Conservation (phyloP, 2,888 invertebrate genomes). For the Eupithecia abbreviata region DNA sequence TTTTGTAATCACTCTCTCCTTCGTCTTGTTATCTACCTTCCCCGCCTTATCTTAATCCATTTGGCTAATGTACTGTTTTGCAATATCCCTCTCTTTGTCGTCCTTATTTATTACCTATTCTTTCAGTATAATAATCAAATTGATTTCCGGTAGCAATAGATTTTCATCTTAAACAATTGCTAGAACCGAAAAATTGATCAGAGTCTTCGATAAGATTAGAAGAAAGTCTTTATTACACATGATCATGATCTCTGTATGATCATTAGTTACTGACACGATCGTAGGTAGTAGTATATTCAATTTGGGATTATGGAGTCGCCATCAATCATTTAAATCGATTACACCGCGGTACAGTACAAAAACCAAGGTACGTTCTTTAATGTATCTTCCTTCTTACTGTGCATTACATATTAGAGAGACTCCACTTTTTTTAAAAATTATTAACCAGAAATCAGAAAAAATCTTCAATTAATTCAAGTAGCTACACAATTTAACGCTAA, state of each 20-base stretch:
- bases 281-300: conserved; percentile 52
- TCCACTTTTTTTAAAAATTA: background rate
- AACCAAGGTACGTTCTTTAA: conserved; percentile 14
- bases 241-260: conserved; percentile 43
- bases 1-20: background rate
- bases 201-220: conserved; percentile 23
- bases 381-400: conserved; percentile 4
- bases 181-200: conserved; percentile 10
- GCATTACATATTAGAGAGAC: background rate
- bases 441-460: background rate
- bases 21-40: background rate
- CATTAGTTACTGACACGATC: conserved; percentile 61
- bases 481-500: background rate
- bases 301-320: conserved; percentile 52
- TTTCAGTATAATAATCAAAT: background rate
- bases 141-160: conserved; percentile 1
- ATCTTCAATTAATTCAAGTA: background rate
- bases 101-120: background rate
- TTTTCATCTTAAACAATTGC: conserved; percentile 8
- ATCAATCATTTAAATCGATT: conserved; percentile 46
- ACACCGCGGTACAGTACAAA: conserved; percentile 28
- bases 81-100: background rate
- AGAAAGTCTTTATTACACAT: conserved; percentile 45
- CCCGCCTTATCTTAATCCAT: background rate
- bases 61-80: background rate